Conservation (phyloP, 2,888 invertebrate species). For the Eurytoma adleriae region DNA sequence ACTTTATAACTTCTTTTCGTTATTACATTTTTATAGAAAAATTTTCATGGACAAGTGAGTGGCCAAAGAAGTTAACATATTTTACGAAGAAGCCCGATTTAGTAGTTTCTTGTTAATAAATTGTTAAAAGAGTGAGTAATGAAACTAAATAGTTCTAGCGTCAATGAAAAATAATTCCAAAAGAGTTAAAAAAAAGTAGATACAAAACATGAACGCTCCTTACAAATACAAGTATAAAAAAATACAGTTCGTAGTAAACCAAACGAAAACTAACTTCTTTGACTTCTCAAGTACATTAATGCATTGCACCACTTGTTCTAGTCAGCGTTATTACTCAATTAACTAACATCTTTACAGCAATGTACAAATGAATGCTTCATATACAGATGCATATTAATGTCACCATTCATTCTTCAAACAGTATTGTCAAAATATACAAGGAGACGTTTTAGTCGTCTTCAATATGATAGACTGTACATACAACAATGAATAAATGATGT, state of each 20-base stretch:
- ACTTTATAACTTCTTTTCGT: slow-evolving; percentile 45
- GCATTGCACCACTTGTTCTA: slow-evolving; percentile 29
- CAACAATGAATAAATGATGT: slow-evolving; percentile 65
- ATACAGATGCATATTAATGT: slow-evolving; percentile 36
- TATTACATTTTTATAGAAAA: slow-evolving; percentile 44
- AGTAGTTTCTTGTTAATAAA: neutral
- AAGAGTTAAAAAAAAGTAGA: no score
- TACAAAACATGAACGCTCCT: no score
- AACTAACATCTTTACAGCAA: slow-evolving; percentile 51
- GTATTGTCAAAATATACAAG: slow-evolving; percentile 74
- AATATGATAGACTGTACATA: slow-evolving; percentile 61
- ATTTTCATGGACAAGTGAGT: slow-evolving; percentile 12
- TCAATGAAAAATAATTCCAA: no score
- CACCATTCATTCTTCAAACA: slow-evolving; percentile 59
- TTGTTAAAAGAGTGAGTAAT: no score
- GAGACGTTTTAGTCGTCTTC: slow-evolving; percentile 53
- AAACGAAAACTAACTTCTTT: slow-evolving; percentile 51
- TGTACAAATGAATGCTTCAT: slow-evolving; percentile 52
- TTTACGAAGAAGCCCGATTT: no score
- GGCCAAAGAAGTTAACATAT: slow-evolving; percentile 49
- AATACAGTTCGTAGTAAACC: slow-evolving; percentile 15
- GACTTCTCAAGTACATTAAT: slow-evolving; percentile 46
- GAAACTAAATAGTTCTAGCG: no score
- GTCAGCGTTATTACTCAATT: slow-evolving; percentile 31
- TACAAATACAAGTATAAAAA: slow-evolving; percentile 23